Evolutionary conservation across 2,888 invertebrate species (phyloP).

Genomic region (Trichacis sp.): DNA sequence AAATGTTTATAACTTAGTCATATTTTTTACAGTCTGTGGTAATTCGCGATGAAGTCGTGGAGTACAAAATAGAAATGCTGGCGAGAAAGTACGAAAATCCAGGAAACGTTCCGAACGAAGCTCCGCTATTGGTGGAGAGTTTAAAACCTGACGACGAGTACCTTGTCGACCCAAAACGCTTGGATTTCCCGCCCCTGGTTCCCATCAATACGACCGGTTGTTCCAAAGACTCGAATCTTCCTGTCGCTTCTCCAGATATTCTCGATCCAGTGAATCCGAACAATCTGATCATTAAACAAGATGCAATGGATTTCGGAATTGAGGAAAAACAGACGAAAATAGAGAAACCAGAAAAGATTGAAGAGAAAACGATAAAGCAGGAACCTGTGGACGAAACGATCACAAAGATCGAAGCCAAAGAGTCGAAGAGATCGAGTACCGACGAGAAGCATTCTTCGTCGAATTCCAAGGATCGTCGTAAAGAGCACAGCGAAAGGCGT

Average conservation of each 20-base stretch:
- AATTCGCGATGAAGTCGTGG: too few species aligned
- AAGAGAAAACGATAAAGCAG: slow-evolving; percentile 44
- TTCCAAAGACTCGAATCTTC: slow-evolving; percentile 11
- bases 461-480: slow-evolving; percentile 60
- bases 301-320: slow-evolving; percentile 8
- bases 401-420: slow-evolving; percentile 27
- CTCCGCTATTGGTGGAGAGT: too few species aligned
- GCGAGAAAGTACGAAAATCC: too few species aligned
- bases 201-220: too few species aligned
- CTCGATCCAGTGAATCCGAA: background rate
- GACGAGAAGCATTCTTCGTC: slow-evolving; percentile 50
- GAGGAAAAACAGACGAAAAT: slow-evolving; percentile 23
- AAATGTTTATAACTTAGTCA: too few species aligned
- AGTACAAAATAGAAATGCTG: too few species aligned
- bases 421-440: slow-evolving; percentile 28
- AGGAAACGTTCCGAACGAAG: too few species aligned
- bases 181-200: slow-evolving; percentile 62
- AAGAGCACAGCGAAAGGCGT: slow-evolving; percentile 60
- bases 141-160: too few species aligned
- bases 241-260: slow-evolving; percentile 11
- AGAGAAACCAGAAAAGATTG: slow-evolving; percentile 15
- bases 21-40: too few species aligned
- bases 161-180: slow-evolving; percentile 64
- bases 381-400: slow-evolving; percentile 44
- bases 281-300: background rate